Percentiles rank a stretch among this genome's conserved stretches.
phyloP scores from a whole-genome alignment of 2,888 invertebrate species.

The Labia minor region DNA sequence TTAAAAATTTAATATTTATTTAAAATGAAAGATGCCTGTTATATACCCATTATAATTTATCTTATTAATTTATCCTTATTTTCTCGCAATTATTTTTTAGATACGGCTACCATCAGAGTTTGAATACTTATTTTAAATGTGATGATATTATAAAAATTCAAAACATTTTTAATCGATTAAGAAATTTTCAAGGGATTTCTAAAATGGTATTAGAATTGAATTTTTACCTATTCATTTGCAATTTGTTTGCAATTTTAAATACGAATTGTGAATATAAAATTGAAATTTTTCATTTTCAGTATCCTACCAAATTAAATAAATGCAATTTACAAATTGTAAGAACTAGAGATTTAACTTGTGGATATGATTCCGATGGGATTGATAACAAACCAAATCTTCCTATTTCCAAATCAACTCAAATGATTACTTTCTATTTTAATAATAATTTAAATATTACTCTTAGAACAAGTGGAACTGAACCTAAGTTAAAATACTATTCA shows the following conservation, averaged over 20 bases:
- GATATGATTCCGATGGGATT: constrained; percentile 61
- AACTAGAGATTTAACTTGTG: constrained; percentile 82
- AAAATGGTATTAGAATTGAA: constrained; percentile 54
- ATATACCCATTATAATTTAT: no score
- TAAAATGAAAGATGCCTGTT: no score
- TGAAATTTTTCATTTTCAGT: constrained; percentile 43
- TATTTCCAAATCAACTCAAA: constrained; percentile 58
- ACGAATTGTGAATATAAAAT: no score
- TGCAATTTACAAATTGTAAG: constrained; percentile 53
- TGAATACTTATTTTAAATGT: constrained; percentile 84
- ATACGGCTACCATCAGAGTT: constrained; percentile 81
- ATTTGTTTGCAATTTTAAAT: no score
- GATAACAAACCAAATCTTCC: constrained; percentile 60
- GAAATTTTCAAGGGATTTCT: constrained; percentile 56
- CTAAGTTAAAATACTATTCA: constrained; percentile 97
- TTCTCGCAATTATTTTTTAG: no score
- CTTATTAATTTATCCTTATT: no score
- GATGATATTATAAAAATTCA: constrained; percentile 57
- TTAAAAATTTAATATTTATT: no score
- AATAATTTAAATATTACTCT: constrained; percentile 80
- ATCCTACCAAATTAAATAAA: constrained; percentile 53
- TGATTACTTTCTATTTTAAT: constrained; percentile 88
- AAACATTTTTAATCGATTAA: constrained; percentile 67
- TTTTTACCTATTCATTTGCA: constrained; percentile 20
- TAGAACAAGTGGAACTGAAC: constrained; percentile 96